Evolutionary conservation across 37 sponge, comb jelly and placozoan species (phyloP).

Genomic region (Petrosia ficiformis): DNA sequence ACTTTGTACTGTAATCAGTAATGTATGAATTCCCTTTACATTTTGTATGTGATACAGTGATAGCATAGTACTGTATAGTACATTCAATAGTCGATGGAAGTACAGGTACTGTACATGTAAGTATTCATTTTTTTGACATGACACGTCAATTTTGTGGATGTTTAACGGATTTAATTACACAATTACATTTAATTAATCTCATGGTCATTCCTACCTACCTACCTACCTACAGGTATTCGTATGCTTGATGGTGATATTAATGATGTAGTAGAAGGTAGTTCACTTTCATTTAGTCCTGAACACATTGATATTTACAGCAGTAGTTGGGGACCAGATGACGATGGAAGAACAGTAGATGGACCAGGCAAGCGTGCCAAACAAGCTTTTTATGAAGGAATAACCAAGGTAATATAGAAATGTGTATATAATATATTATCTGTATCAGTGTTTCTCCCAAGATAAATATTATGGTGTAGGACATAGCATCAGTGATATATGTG

Average conservation of each 20-base stretch:
- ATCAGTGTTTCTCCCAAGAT: neutral
- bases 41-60: neutral
- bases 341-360: conserved; percentile 96
- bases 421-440: neutral
- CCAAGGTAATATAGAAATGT: conserved; percentile 33
- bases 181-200: no score
- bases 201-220: neutral
- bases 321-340: conserved; percentile 98
- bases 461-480: neutral
- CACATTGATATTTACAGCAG: conserved; percentile 98
- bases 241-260: conserved; percentile 98
- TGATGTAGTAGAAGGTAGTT: conserved; percentile 87
- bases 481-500: neutral
- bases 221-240: conserved; percentile 70
- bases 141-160: no score
- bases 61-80: no score
- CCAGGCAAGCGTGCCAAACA: conserved; percentile 83
- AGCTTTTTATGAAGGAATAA: conserved; percentile 72
- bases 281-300: conserved; percentile 82
- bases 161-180: no score
- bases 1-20: no score
- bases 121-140: no score
- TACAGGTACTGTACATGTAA: no score
- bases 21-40: no score
- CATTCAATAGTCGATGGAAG: no score